Evolutionary conservation across 2,797 vertebrate species (phyloP), one percentile per base, ranked within the genome.

Genomic region (Streptopelia turtur): DNA sequence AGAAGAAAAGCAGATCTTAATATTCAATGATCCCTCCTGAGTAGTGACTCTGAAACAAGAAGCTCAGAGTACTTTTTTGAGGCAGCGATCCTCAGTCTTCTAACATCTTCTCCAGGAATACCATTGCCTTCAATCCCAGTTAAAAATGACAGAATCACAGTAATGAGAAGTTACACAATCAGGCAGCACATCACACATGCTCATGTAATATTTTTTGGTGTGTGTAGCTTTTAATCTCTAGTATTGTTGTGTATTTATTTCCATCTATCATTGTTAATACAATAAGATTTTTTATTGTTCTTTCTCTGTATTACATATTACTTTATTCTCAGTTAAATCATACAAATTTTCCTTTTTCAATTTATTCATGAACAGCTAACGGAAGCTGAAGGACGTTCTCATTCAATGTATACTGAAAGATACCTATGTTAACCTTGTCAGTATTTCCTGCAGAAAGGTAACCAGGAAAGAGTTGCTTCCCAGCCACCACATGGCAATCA

Each of bases 1-100:
- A 87, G 81, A 89, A 92, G 69, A 50, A 90, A 93, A 74, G 28
- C 35, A 92, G 59, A 91, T 78, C 82, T 83, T 94, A 81, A 92
- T 85, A 86, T 83, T 60, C 55, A 83, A 6, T 59, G 72, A 92
- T 82, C 30, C 41, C 79, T 85, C 92, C 57, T 45, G 77, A 94
- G 83, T 0, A 59, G 50, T 17, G 79, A 78, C 55, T 87, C 84
- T 70, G 52, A 94, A 94, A 47, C 35, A 69, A 91, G 57, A 68
- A 80, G 70, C 75, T 78, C 90, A 79, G 57, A 69, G 56, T 1
- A 28, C 5, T 24, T 77, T 77, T 91, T 21, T 57, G 56, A 85
- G n/a, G 41, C 33, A 86, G 15, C 43, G 72, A 43, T 28, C 53
- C 52, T 61, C 72, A 77, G 47, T 35, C 49, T 79, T 37, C 25